A percentile compares a stretch with the other conserved stretches of the same genome.
Conservation (phyloP, 2,888 invertebrate species). For the Matsumyia berberina region DNA sequence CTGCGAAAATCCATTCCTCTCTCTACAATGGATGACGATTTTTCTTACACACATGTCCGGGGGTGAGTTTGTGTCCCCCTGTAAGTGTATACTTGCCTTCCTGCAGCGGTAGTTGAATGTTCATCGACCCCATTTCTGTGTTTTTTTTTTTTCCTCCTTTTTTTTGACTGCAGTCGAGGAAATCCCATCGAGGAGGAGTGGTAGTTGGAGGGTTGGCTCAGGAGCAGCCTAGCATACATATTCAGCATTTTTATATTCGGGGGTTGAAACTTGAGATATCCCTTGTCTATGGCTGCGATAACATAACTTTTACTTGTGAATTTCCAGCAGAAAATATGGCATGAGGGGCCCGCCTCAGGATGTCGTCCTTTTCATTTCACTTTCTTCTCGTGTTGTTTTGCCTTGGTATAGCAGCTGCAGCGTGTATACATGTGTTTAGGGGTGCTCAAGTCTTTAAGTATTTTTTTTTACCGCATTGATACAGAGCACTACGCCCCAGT, state of each 20-base stretch:
- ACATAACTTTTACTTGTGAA: slow-evolving; percentile 72
- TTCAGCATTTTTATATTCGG: neutral
- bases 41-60: neutral
- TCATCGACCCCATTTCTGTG: slow-evolving; percentile 57
- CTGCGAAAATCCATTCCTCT: slow-evolving; percentile 52
- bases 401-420: neutral
- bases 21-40: neutral
- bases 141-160: slow-evolving; percentile 8
- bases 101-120: slow-evolving; percentile 30
- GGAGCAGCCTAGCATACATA: neutral
- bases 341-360: slow-evolving; percentile 16
- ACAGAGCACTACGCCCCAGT: neutral
- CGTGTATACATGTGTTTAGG: slow-evolving; percentile 25
- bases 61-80: slow-evolving; percentile 1
- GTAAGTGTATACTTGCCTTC: slow-evolving; percentile 47
- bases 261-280: neutral
- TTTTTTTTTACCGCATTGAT: slow-evolving; percentile 53
- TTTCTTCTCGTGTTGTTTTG: slow-evolving; percentile 39
- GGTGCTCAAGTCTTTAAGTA: slow-evolving; percentile 42
- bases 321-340: slow-evolving; percentile 26
- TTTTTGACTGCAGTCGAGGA: slow-evolving; percentile 47
- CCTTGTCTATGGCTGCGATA: slow-evolving; percentile 58
- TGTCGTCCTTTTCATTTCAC: slow-evolving; percentile 42
- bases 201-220: neutral
- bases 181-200: slow-evolving; percentile 1